Base-by-base conservation (phyloP, 2,113 vertebrate species). In the Seriola quinqueradiata region DNA sequence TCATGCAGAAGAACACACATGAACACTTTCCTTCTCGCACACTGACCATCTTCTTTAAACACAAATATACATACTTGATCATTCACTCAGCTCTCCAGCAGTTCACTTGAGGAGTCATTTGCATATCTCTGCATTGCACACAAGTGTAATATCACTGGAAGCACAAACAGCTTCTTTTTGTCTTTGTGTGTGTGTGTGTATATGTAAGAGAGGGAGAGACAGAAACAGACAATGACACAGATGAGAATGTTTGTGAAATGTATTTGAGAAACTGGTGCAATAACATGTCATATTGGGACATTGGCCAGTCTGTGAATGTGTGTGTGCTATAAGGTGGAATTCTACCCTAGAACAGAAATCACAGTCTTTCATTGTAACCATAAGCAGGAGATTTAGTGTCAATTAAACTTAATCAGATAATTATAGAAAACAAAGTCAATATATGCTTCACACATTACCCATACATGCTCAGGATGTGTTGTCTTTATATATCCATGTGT, bases 71-170 rank as follows among this genome's bases (percentile, higher is more conserved):
- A 75, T 58, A 46, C 57, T 58, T 66, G 87, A 84, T 75, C 71
- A 25, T 67, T 73, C 54, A 74, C 57, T 36, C 14, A 57, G 61
- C 58, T 81, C 73, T 72, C 23, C 1, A 8, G 34, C 86, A 70
- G 46, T 83, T 86, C 64, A 84, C 78, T 85, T 87, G 70, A 87
- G 66, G 79, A 86, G 58, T 59, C 59, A 91, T 91, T 93, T 93
- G 88, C 93, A 92, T 90, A 84, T 87, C 68, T 81, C 91, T 92
- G 90, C 90, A 94, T 83, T 88, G 83, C 89, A 92, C 86, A 89
- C 72, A 79, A 85, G 84, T 84, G 75, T 61, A 73, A 75, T 54
- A 50, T 63, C 77, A 75, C 44, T 50, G 28, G 42, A 78, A 72
- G 42, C 67, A 70, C 28, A 70, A 60, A 54, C 38, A 8, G 48